Conservation (phyloP, 2,888 invertebrate species). For the Ormyrus pomaceus region DNA sequence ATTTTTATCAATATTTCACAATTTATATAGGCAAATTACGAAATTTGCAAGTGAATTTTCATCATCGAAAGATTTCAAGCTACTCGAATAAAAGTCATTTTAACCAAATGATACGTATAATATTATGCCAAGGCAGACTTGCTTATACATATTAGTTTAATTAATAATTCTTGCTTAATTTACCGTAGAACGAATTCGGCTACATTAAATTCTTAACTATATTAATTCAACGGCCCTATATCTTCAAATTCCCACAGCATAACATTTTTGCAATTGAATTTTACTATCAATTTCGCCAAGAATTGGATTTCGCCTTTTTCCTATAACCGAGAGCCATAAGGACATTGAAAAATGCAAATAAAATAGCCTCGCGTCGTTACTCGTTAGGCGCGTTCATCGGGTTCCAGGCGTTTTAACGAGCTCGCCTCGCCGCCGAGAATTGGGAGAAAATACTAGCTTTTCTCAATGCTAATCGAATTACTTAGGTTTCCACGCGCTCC, state of each 20-base stretch:
- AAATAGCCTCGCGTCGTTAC: constrained; percentile 29
- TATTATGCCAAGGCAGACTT: constrained; percentile 3
- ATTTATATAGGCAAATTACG: too few relatives aligned
- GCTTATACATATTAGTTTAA: not conserved
- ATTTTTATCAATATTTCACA: too few relatives aligned
- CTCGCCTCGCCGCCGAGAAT: constrained; percentile 17
- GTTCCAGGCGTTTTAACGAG: constrained; percentile 40
- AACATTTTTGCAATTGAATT: too few relatives aligned
- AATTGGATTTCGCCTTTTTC: too few relatives aligned
- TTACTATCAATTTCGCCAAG: too few relatives aligned
- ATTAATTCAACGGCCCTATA: too few relatives aligned
- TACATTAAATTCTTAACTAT: too few relatives aligned
- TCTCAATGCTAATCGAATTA: constrained; percentile 53
- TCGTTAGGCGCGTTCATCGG: constrained; percentile 37
- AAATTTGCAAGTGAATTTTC: too few relatives aligned
- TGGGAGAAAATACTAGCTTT: constrained; percentile 40
- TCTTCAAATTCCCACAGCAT: too few relatives aligned
- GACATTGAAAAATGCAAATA: constrained; percentile 31
- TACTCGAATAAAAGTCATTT: not conserved
- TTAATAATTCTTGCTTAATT: too few relatives aligned
- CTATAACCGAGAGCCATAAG: constrained; percentile 5
- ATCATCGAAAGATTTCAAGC: not conserved
- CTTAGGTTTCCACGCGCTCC: constrained; percentile 34
- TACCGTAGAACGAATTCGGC: too few relatives aligned
- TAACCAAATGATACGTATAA: not conserved